Conservation (phyloP, 2,888 invertebrate species). For the Digitonthophagus gazella region DNA sequence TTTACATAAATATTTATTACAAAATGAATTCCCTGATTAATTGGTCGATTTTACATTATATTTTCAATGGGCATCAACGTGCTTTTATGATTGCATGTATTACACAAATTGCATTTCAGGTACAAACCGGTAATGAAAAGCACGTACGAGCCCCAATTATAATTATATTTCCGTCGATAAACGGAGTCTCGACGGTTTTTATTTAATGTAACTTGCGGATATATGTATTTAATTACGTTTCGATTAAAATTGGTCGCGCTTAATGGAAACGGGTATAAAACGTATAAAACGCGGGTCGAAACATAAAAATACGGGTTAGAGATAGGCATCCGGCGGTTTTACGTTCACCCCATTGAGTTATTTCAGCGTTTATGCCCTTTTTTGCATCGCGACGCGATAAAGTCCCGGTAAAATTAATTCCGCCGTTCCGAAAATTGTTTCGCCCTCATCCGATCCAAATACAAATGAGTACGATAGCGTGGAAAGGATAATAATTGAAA, state of each 20-base stretch:
- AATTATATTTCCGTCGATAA: too few relatives aligned
- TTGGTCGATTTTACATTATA: too few relatives aligned
- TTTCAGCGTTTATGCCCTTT: conserved; percentile 10
- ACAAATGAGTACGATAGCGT: neutral
- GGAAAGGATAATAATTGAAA: neutral
- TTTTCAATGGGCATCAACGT: too few relatives aligned
- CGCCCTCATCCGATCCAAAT: neutral
- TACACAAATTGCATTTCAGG: too few relatives aligned
- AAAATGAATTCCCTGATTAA: too few relatives aligned
- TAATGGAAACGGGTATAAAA: neutral
- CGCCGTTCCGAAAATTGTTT: neutral
- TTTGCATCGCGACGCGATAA: conserved; percentile 9
- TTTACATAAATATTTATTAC: too few relatives aligned
- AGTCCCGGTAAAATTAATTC: conserved; percentile 11
- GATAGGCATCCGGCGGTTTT: conserved; percentile 10
- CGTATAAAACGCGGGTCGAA: neutral
- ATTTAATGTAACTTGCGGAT: too few relatives aligned
- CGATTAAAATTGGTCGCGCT: neutral
- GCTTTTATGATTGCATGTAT: too few relatives aligned
- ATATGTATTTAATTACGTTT: too few relatives aligned
- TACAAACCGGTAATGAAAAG: too few relatives aligned
- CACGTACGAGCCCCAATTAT: too few relatives aligned
- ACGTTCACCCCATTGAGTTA: conserved; percentile 2
- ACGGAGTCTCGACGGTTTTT: too few relatives aligned
- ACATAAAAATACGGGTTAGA: neutral